These are phyloP conservation scores for Pyrrhia umbra DNA, from an alignment of 2,888 invertebrate species.

Conservation along the genomic window DNA sequence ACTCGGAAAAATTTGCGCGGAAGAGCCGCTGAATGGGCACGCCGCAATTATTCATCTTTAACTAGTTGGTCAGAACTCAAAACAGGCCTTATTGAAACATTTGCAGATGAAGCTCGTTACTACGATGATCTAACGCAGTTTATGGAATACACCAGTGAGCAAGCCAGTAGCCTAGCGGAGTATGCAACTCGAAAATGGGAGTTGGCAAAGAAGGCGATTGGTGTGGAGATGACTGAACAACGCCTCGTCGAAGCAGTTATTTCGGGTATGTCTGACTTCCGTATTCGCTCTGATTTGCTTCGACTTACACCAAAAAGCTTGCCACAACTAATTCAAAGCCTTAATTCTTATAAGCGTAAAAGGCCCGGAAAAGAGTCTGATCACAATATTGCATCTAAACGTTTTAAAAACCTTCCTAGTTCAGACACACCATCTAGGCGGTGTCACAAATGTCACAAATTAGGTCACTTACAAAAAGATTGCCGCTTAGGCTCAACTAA, in stretches of 20 bases:
- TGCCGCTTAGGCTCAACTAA: too few species aligned
- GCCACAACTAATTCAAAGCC: background rate
- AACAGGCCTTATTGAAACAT: too few species aligned
- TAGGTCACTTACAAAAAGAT: background rate
- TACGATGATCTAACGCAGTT: too few species aligned
- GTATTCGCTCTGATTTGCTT: conserved; percentile 42
- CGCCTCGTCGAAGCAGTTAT: conserved; percentile 39
- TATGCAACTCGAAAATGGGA: conserved; percentile 33
- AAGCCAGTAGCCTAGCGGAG: conserved; percentile 20
- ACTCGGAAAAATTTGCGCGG: conserved; percentile 29
- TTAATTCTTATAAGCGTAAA: too few species aligned
- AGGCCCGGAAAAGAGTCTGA: too few species aligned
- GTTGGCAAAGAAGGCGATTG: conserved; percentile 37
- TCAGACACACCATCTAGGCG: too few species aligned
- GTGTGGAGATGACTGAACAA: conserved; percentile 33
- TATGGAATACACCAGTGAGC: background rate
- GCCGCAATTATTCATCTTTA: conserved; percentile 34
- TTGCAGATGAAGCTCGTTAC: too few species aligned
- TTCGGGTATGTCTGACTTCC: conserved; percentile 43
- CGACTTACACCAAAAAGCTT: conserved; percentile 37
- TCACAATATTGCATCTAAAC: too few species aligned
- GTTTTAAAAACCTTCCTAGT: too few species aligned
- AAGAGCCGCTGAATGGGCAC: conserved; percentile 45
- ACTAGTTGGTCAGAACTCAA: too few species aligned
- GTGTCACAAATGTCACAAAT: too few species aligned